phyloP scores from a whole-genome alignment of 2,113 vertebrate genomes.

The Tylochromis polylepis region DNA sequence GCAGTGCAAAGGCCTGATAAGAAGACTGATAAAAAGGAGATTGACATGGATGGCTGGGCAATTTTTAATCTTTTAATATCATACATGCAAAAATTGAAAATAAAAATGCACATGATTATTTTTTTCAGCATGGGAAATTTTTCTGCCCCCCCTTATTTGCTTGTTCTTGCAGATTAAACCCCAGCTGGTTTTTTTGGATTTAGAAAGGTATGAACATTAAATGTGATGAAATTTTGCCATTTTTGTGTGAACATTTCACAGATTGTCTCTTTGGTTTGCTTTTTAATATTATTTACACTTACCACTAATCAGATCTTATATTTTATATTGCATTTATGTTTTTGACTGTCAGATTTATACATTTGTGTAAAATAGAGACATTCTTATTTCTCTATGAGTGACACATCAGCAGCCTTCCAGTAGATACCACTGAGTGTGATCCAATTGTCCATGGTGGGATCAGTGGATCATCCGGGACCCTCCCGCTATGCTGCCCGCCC shows the following conservation, averaged over 20 bases:
- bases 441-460: constrained; percentile 71
- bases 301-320: background rate
- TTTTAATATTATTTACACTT: background rate
- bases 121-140: background rate
- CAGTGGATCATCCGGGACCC: constrained; percentile 66
- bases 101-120: fast-evolving
- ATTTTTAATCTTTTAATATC: background rate
- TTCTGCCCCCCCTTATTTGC: background rate
- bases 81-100: background rate
- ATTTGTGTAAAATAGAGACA: background rate
- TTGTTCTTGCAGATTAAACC: background rate
- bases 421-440: constrained; percentile 66
- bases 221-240: background rate
- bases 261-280: background rate
- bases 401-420: constrained; percentile 42
- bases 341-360: background rate
- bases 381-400: constrained; percentile 15
- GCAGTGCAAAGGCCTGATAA: background rate
- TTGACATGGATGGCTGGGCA: background rate
- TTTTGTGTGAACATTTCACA: background rate
- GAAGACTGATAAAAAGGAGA: background rate
- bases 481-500: constrained; percentile 45
- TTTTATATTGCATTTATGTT: background rate
- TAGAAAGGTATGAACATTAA: background rate
- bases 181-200: background rate